These are phyloP conservation scores for Cyprinodon variegatus DNA, from an alignment of 2,113 vertebrate species.

Conservation along the genomic window DNA sequence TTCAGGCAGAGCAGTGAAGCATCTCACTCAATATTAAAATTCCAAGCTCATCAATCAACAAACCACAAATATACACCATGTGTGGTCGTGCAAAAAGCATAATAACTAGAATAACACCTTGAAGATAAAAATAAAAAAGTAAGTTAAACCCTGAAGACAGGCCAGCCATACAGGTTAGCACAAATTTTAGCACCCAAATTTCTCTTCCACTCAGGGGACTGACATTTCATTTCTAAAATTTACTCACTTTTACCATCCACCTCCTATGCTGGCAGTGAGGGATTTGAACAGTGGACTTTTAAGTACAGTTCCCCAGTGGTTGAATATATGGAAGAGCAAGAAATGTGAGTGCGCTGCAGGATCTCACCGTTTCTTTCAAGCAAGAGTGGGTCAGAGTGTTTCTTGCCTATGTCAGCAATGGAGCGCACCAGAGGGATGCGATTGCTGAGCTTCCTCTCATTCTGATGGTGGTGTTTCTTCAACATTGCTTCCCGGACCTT, in stretches of 20 bases:
- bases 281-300: slow-evolving; percentile 64
- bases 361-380: slow-evolving; percentile 96
- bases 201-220: slow-evolving; percentile 60
- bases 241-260: slow-evolving; percentile 70
- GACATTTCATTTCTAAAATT: slow-evolving; percentile 37
- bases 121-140: slow-evolving; percentile 31
- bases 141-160: slow-evolving; percentile 63
- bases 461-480: slow-evolving; percentile 95
- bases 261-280: slow-evolving; percentile 64
- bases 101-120: slow-evolving; percentile 29
- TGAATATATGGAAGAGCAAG: slow-evolving; percentile 55
- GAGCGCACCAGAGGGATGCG: slow-evolving; percentile 95
- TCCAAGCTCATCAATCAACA: slow-evolving; percentile 12
- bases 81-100: slow-evolving; percentile 57
- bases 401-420: slow-evolving; percentile 98
- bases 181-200: slow-evolving; percentile 66
- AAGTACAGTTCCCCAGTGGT: slow-evolving; percentile 45
- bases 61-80: slow-evolving; percentile 42
- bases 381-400: slow-evolving; percentile 97
- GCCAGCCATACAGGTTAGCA: slow-evolving; percentile 65
- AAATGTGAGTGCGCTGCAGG: slow-evolving; percentile 64
- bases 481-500: slow-evolving; percentile 91
- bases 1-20: slow-evolving; percentile 39
- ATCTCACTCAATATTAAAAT: slow-evolving; percentile 38
- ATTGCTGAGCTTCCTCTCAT: slow-evolving; percentile 92